A percentile compares a stretch with the other conserved stretches of the same genome.
Evolutionary conservation across 2,797 vertebrate species (phyloP).

Genomic region (Huso huso): DNA sequence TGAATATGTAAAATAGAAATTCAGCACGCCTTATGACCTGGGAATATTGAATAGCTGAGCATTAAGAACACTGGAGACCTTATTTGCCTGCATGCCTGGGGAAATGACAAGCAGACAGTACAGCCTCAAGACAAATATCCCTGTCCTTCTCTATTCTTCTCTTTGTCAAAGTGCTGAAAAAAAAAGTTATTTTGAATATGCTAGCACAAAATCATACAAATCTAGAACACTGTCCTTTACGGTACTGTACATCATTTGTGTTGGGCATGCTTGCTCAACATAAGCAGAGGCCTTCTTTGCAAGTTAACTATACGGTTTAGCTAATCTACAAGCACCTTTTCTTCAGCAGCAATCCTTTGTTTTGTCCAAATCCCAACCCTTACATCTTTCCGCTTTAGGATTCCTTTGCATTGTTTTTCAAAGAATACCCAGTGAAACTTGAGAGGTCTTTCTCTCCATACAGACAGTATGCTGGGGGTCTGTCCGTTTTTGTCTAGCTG

Average conservation of each 20-base stretch:
- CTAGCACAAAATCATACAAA: no score
- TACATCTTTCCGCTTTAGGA: conserved; percentile 55
- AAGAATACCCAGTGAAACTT: conserved; percentile 47
- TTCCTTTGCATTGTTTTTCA: conserved; percentile 48
- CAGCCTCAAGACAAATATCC: no score
- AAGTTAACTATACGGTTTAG: neutral
- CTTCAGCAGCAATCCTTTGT: conserved; percentile 48
- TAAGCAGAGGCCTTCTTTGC: neutral
- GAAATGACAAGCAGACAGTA: no score
- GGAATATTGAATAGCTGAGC: no score
- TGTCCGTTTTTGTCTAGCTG: conserved; percentile 27
- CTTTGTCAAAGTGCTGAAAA: no score
- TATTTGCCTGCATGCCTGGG: no score
- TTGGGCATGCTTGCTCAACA: neutral
- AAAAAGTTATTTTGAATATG: no score
- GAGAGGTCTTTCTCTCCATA: conserved; percentile 43
- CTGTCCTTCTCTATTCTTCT: no score
- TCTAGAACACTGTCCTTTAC: neutral
- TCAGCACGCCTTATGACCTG: no score
- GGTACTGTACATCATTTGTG: neutral
- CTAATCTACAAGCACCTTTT: conserved; percentile 45
- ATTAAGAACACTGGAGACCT: no score
- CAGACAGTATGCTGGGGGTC: conserved; percentile 51
- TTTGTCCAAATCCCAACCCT: conserved; percentile 58
- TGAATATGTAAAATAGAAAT: no score